Conservation (phyloP, 64 coral and sea anemone genomes). For the Acropora yongei region DNA sequence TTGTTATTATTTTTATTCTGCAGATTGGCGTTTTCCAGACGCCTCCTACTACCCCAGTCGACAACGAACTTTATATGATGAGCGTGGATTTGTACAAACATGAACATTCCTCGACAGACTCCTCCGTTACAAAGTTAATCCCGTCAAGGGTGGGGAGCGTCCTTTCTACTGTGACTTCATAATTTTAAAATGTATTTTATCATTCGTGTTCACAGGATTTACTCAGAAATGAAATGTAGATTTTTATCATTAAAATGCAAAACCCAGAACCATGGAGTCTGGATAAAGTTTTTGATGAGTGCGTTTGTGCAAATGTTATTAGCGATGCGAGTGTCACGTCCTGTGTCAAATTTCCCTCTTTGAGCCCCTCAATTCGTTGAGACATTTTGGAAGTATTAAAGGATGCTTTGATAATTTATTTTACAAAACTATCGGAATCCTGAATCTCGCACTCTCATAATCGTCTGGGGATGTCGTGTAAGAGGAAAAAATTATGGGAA, state of each 20-base stretch:
- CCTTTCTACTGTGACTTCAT: constrained; percentile 49
- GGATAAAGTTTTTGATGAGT: not conserved
- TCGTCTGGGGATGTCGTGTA: too few relatives aligned
- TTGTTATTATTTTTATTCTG: not conserved
- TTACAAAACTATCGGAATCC: too few relatives aligned
- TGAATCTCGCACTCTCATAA: too few relatives aligned
- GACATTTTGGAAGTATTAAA: too few relatives aligned
- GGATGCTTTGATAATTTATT: too few relatives aligned
- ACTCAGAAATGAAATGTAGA: not conserved
- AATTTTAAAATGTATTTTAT: not conserved
- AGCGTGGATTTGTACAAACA: constrained; percentile 93
- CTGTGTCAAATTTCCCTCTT: too few relatives aligned
- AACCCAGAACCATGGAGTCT: not conserved
- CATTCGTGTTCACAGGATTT: not conserved
- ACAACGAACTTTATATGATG: constrained; percentile 94
- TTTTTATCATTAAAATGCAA: constrained; percentile 29
- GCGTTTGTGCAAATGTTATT: not conserved
- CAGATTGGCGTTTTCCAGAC: constrained; percentile 67
- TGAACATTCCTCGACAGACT: constrained; percentile 69
- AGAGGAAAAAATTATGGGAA: too few relatives aligned
- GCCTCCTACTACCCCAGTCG: constrained; percentile 71
- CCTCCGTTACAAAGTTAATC: constrained; percentile 54
- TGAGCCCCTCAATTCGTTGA: too few relatives aligned
- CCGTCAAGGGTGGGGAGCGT: constrained; percentile 75
- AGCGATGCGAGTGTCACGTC: not conserved